Evolutionary conservation across 2,888 invertebrate genomes (phyloP).

Genomic region (Eupithecia exiguata): DNA sequence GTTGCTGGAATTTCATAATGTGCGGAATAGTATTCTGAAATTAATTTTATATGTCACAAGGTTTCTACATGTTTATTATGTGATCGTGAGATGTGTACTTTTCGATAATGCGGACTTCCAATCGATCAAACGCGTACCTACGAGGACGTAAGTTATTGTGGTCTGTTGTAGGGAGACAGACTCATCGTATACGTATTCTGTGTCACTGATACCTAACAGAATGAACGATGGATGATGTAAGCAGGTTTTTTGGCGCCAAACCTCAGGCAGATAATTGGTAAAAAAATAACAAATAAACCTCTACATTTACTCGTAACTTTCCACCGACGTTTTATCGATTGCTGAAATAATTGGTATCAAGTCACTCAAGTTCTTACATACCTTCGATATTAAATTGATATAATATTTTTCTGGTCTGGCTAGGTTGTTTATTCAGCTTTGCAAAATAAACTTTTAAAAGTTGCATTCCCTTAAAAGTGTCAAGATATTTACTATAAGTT

Average conservation of each 20-base stretch:
- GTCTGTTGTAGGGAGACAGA: conserved; percentile 42
- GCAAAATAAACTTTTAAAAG: neutral
- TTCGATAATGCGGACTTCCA: conserved; percentile 63
- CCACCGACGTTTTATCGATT: neutral
- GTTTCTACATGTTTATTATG: conserved; percentile 21
- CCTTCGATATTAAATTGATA: neutral
- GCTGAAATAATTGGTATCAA: neutral
- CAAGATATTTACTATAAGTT: neutral
- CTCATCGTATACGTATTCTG: conserved; percentile 15
- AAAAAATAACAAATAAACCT: neutral
- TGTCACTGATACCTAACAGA: conserved; percentile 37
- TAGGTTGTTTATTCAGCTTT: neutral
- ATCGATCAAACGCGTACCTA: conserved; percentile 57
- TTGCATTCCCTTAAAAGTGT: neutral
- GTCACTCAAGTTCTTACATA: neutral
- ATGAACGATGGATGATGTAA: conserved; percentile 52
- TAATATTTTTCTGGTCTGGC: neutral
- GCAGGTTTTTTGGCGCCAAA: conserved; percentile 55
- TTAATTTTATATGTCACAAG: neutral
- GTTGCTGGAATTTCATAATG: neutral
- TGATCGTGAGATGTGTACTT: conserved; percentile 35
- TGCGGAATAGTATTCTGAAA: too few relatives aligned
- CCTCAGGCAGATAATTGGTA: conserved; percentile 6
- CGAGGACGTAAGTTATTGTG: conserved; percentile 38
- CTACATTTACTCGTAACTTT: neutral